Conservation (phyloP, 2,797 vertebrate species). For the Gymnothorax javanicus region DNA sequence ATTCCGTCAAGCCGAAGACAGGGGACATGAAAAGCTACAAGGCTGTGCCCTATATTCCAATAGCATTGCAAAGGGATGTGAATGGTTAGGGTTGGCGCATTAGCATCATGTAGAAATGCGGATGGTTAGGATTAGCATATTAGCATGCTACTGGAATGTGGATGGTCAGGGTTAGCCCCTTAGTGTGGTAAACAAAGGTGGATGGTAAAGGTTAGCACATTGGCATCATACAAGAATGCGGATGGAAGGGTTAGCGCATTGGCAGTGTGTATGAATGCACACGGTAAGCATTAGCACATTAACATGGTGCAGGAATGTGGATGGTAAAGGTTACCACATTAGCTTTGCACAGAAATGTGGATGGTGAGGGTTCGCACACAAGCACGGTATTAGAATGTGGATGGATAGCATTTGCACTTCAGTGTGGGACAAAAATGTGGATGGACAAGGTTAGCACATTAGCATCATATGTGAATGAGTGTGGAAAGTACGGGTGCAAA, state of each 20-base stretch:
- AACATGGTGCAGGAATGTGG: neutral
- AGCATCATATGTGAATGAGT: no score
- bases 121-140: neutral
- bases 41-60: neutral
- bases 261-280: neutral
- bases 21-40: neutral
- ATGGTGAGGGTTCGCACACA: no score
- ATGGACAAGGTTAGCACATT: no score
- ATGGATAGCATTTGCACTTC: no score
- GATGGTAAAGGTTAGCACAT: neutral
- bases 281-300: neutral
- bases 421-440: no score
- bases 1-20: neutral
- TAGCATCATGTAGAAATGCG: neutral
- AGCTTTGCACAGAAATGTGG: neutral
- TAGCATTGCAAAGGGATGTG: neutral
- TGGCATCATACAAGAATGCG: neutral
- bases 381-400: no score
- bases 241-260: neutral
- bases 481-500: no score
- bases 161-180: neutral
- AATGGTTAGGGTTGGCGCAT: neutral
- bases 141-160: neutral
- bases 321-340: neutral
- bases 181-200: neutral